Conservation (phyloP, 2,797 vertebrate genomes). For the Microtus californicus region DNA sequence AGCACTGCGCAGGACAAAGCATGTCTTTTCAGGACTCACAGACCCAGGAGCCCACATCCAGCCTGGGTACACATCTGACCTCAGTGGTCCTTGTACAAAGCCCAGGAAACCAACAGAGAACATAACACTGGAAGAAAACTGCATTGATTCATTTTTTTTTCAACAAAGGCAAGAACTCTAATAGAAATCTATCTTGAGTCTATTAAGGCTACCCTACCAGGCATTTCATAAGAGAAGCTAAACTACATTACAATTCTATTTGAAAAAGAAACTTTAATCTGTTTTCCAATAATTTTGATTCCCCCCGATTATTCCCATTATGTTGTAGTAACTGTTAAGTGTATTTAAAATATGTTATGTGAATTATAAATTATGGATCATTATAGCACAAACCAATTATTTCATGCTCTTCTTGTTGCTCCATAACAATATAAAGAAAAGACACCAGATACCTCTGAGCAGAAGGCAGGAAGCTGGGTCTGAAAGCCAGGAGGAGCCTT, state of each 20-base stretch:
- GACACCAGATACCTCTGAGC: not conserved
- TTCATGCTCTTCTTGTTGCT: slow-evolving; percentile 38
- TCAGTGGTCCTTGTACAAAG: slow-evolving; percentile 73
- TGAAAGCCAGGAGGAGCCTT: not conserved
- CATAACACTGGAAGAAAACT: slow-evolving; percentile 80
- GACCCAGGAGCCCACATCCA: slow-evolving; percentile 68
- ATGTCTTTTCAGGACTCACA: slow-evolving; percentile 69
- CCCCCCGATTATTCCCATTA: slow-evolving; percentile 60
- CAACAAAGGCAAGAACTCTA: slow-evolving; percentile 47
- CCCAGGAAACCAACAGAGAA: slow-evolving; percentile 73
- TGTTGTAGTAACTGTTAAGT: slow-evolving; percentile 25
- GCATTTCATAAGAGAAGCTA: slow-evolving; percentile 65
- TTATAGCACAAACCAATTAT: not conserved
- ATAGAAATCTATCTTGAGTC: slow-evolving; percentile 60
- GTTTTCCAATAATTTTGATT: slow-evolving; percentile 56
- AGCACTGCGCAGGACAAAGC: slow-evolving; percentile 59
- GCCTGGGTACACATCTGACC: slow-evolving; percentile 64
- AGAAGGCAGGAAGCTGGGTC: not conserved
- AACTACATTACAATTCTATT: slow-evolving; percentile 79
- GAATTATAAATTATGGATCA: not conserved
- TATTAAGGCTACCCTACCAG: slow-evolving; percentile 58
- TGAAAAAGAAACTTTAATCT: slow-evolving; percentile 68
- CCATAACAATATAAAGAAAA: not conserved
- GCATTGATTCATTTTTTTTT: slow-evolving; percentile 65
- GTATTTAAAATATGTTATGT: not conserved